phyloP scores from a whole-genome alignment of 2,797 vertebrate species.

The Halcyon badia region DNA sequence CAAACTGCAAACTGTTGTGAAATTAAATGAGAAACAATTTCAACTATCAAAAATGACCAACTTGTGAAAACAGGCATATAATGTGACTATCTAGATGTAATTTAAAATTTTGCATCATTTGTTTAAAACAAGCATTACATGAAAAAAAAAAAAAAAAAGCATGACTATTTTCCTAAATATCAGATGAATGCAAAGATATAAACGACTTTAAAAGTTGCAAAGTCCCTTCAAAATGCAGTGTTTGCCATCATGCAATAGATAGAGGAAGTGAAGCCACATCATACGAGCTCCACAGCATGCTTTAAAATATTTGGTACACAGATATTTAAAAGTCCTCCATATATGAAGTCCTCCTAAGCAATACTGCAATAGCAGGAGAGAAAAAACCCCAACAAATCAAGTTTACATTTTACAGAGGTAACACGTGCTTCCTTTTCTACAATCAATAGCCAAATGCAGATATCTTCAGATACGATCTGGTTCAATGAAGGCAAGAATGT shows the following conservation, averaged over 20 bases:
- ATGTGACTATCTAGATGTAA: not conserved
- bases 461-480: not conserved
- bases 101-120: not conserved
- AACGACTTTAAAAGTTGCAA: too few relatives aligned
- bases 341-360: not conserved
- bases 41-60: not conserved
- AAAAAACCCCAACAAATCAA: not conserved
- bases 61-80: not conserved
- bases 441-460: not conserved
- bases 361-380: not conserved
- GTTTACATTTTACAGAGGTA: not conserved
- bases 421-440: not conserved
- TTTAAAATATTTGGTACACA: not conserved
- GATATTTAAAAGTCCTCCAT: too few relatives aligned
- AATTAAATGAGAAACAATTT: not conserved
- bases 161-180: not conserved
- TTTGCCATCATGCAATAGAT: not conserved
- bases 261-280: not conserved
- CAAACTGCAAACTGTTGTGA: not conserved
- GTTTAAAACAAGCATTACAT: not conserved
- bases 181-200: not conserved
- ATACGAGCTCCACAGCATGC: not conserved
- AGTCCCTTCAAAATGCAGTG: not conserved
- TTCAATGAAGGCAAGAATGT: not conserved
- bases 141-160: not conserved